Conservation (phyloP, 2,113 vertebrate species). For the Otis tarda region DNA sequence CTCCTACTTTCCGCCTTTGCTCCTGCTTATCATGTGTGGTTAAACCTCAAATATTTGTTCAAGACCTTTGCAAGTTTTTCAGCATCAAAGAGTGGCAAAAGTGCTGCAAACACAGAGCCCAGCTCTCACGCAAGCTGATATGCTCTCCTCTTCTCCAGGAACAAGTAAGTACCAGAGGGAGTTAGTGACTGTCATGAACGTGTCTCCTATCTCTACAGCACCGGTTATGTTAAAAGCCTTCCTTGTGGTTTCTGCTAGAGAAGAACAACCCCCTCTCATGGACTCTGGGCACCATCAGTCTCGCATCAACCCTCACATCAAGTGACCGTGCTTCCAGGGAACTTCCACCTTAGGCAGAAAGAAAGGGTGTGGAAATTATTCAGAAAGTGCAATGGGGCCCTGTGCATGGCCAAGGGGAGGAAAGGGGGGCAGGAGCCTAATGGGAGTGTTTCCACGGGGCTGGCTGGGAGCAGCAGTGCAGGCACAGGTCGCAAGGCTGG, state of each 20-base stretch:
- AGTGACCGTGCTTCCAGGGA: background rate
- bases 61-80: background rate
- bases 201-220: background rate
- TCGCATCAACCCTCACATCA: background rate
- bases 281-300: background rate
- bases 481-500: background rate
- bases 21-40: slow-evolving; percentile 40
- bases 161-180: background rate
- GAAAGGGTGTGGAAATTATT: background rate
- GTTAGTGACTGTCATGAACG: accelerated
- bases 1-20: background rate
- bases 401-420: accelerated
- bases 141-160: background rate
- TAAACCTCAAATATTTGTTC: slow-evolving; percentile 59
- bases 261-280: background rate
- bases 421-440: background rate
- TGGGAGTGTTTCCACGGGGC: background rate
- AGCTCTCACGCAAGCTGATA: background rate
- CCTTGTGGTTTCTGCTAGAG: background rate
- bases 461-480: background rate
- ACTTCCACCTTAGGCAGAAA: background rate
- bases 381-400: accelerated
- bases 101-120: background rate
- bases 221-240: background rate
- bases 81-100: slow-evolving; percentile 27